These are phyloP conservation scores for Drosophila ananassae DNA, from an alignment of 1,140 invertebrate species.

Conservation along the genomic window DNA sequence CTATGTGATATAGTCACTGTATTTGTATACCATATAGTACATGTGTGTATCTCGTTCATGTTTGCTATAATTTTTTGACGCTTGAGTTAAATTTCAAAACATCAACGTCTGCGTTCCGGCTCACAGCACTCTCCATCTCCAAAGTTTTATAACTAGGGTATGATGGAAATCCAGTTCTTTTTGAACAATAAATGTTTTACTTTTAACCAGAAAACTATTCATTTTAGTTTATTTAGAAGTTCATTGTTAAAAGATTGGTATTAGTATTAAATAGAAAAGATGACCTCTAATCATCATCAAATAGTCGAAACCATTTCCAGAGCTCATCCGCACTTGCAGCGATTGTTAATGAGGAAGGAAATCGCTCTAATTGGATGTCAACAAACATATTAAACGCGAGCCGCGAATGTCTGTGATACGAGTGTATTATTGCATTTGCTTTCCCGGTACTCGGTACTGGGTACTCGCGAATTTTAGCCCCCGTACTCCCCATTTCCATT, in stretches of 20 bases:
- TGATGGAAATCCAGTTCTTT: background rate
- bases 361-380: slow-evolving; percentile 82
- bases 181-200: too few species aligned
- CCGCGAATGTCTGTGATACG: slow-evolving; percentile 51
- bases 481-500: background rate
- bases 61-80: slow-evolving; percentile 72
- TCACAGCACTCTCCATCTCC: slow-evolving; percentile 37
- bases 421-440: slow-evolving; percentile 52
- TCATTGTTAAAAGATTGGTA: too few species aligned
- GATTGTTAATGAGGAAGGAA: slow-evolving; percentile 80
- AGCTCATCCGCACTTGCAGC: slow-evolving; percentile 38
- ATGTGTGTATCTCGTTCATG: slow-evolving; percentile 38
- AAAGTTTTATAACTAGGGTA: slow-evolving; percentile 20
- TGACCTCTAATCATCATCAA: background rate
- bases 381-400: slow-evolving; percentile 76
- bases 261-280: too few species aligned
- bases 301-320: slow-evolving; percentile 3
- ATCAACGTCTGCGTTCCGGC: slow-evolving; percentile 54
- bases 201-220: too few species aligned
- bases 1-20: slow-evolving; percentile 9
- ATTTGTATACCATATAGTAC: slow-evolving; percentile 11
- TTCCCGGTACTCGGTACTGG: slow-evolving; percentile 33
- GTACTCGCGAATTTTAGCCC: slow-evolving; percentile 9
- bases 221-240: too few species aligned
- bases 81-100: slow-evolving; percentile 74